Percentiles rank a stretch among this genome's conserved stretches.
Evolutionary conservation across 2,113 vertebrate species (phyloP).

Genomic region (Malurus elegans): DNA sequence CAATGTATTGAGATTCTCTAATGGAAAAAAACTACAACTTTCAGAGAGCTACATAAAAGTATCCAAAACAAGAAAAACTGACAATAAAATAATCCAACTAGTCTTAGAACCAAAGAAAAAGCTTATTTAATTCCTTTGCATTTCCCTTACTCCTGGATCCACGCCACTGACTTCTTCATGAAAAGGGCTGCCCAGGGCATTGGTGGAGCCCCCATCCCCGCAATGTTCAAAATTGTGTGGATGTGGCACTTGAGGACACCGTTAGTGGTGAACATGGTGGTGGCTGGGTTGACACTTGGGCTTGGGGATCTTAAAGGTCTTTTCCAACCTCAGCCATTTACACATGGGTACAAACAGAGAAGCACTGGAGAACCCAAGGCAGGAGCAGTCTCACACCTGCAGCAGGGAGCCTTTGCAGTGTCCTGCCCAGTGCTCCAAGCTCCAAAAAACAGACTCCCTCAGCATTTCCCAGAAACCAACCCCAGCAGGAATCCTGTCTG

Average conservation of each 20-base stretch:
- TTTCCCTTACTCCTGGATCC: background rate
- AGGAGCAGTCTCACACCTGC: background rate
- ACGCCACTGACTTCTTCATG: background rate
- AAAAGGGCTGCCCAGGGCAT: background rate
- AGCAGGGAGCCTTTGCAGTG: rapidly evolving
- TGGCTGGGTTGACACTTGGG: background rate
- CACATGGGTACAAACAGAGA: background rate
- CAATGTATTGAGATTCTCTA: background rate
- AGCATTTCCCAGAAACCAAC: background rate
- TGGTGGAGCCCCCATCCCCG: background rate
- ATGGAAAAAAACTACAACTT: background rate
- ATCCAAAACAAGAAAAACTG: background rate
- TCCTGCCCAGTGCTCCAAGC: background rate
- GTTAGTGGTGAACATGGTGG: background rate
- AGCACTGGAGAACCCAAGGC: background rate
- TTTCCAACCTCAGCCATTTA: background rate
- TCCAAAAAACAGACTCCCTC: background rate
- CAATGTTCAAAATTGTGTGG: background rate
- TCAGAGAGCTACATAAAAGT: background rate
- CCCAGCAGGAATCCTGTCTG: background rate
- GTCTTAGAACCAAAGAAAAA: background rate
- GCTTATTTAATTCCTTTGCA: background rate
- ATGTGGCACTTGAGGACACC: background rate
- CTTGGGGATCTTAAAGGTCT: background rate
- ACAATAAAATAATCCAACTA: background rate